Evolutionary conservation across 1,140 invertebrate genomes (phyloP).

Genomic region (Drosophila cardini): DNA sequence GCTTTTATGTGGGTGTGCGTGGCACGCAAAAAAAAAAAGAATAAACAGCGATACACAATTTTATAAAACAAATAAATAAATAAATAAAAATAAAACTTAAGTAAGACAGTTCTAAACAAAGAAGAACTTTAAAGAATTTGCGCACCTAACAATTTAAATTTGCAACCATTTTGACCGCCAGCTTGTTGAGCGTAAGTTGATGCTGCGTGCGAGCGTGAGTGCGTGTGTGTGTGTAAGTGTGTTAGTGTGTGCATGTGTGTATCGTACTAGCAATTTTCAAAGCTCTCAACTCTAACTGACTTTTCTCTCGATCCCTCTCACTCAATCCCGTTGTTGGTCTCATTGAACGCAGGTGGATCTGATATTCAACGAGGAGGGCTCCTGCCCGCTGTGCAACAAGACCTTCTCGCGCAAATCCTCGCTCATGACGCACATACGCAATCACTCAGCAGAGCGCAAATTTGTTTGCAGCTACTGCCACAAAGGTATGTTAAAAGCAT

Average conservation of each 20-base stretch:
- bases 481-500: conserved; percentile 85
- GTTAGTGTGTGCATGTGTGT: conserved; percentile 16
- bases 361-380: conserved; percentile 84
- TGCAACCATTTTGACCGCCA: conserved; percentile 66
- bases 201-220: conserved; percentile 21
- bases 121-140: conserved; percentile 35
- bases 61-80: not conserved
- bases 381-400: conserved; percentile 87
- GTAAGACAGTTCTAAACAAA: conserved; percentile 64
- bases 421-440: conserved; percentile 87
- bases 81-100: conserved; percentile 35
- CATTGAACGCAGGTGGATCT: conserved; percentile 74
- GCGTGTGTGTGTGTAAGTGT: conserved; percentile 5
- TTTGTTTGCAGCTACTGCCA: conserved; percentile 87
- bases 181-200: conserved; percentile 75
- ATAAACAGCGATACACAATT: conserved; percentile 31
- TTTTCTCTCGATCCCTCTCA: not conserved
- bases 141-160: conserved; percentile 46
- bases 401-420: conserved; percentile 87
- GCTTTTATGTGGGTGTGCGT: conserved; percentile 77
- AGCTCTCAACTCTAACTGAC: conserved; percentile 18
- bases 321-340: not conserved
- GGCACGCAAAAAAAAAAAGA: conserved; percentile 51
- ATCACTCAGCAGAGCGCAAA: conserved; percentile 87
- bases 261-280: conserved; percentile 30